Evolutionary conservation across 2,113 vertebrate genomes (phyloP), one percentile per base, ranked within the genome.

Genomic region (Muscicapa adusta): DNA sequence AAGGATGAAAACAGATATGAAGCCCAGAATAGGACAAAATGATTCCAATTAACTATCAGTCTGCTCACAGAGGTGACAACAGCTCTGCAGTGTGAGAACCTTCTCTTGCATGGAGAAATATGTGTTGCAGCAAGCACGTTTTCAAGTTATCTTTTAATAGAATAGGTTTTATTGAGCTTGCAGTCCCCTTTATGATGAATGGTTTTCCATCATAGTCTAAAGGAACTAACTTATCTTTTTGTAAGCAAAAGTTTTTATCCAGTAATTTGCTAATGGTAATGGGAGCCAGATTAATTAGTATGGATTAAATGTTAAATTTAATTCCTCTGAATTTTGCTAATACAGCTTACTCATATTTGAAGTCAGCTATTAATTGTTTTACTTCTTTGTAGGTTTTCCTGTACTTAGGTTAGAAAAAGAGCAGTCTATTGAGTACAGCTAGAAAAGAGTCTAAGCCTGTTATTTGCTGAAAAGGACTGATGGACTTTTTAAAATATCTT

Each of bases 1-100:
- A 94, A 73, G 77, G 80, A 71, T 95, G 96, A 92, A 97, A 96
- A 85, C 71, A 86, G 93, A 96, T 96, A 88, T 42, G 86, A 84
- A 92, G 88, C 86, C 91, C 78, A 93, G 88, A 95, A 96, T 94
- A 96, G 96, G 93, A 91, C 67, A 93, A 95, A 95, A 85, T 77
- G 0, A 87, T 90, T 87, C 45, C 40, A 66, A 78, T 86, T 74
- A 91, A 82, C 43, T 62, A 38, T 57, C 36, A 56, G 25, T 26
- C 18, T 73, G 62, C 56, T 81, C 53, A 67, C 43, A 76, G 80
- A 65, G 74, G 42, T 67, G 70, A 83, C 87, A 90, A 74, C 31
- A 68, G 18, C 34, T 94, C 51, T 67, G 53, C 51, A 29, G 12
- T 24, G 29, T 25, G 62, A 93, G 85, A 89, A 70, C 19, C 9